Evolutionary conservation across 2,888 invertebrate genomes (phyloP), one percentile per base, ranked within the genome.

Genomic region (Aethes cnicana): DNA sequence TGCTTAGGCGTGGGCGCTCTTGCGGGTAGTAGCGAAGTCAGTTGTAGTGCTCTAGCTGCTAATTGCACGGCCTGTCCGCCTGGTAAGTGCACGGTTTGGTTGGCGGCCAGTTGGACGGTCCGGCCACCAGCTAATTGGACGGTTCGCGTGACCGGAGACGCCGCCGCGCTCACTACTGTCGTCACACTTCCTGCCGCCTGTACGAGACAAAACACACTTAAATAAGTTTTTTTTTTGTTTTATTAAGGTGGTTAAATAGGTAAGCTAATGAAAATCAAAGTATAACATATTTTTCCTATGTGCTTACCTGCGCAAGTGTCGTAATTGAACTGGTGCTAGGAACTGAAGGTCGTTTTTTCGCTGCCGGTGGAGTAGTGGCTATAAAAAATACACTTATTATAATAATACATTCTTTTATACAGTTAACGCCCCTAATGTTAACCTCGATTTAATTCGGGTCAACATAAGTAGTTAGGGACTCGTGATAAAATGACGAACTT

Each of bases 1-100:
- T 1, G 87, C 84, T 0, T 86, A 80, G 88, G 55, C 79, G 1
- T 83, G 73, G 0, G 85, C 86, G 32, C 81, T 49, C 78, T 90
- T n/a, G 76, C 81, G 14, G 75, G 84, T 30, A 81, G 64, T 30
- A 83, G 83, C 2, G 77, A 66, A 14, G 65, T 71, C 0, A 81
- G 62, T 37, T 81, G 81, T 1, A 84, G 75, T 0, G 74, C 81
- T 17, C 64, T 75, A 21, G 64, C 70, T n/a, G 72, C 62, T 4
- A 62, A 52, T 21, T 61, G 62, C 8, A 64, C 59, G n/a, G 75
- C 63, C 33, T 73, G 73, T 41, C 64, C 74, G 37, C 64, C 62
- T 3, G 69, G 81, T 11, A 84, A 59, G 53, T 75, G 84, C 4
- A 81, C 82, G 11, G 75, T 81, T 56, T 77, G 84, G 56, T 74